Evolutionary conservation across 2,797 vertebrate species (phyloP).

Genomic region (Mionectes olivaceus): DNA sequence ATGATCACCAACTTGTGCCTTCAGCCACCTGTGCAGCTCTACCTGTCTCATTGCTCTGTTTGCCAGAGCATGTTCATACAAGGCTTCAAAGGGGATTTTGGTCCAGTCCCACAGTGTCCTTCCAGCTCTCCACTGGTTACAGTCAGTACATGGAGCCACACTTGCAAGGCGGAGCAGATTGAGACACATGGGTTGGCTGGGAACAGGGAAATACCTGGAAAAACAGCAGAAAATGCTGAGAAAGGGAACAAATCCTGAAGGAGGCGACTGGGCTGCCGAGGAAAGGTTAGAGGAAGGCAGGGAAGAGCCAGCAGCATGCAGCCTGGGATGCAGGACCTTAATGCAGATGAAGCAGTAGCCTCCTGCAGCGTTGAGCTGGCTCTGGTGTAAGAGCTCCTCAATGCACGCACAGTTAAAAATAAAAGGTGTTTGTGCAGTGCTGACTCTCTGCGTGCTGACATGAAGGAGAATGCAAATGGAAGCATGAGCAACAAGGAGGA

Average conservation of each 20-base stretch:
- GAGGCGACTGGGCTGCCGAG: neutral
- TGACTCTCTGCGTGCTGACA: neutral
- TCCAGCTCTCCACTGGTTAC: neutral
- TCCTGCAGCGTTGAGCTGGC: neutral
- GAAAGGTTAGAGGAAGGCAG: neutral
- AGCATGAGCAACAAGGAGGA: neutral
- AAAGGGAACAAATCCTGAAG: neutral
- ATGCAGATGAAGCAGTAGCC: neutral
- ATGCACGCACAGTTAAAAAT: neutral
- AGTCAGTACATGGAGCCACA: accelerated
- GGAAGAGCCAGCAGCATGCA: neutral
- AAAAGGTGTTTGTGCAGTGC: neutral
- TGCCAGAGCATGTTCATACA: neutral
- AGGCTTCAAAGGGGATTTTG: neutral
- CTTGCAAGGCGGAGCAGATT: neutral
- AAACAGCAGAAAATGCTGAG: neutral
- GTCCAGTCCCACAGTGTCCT: neutral
- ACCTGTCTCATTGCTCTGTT: neutral
- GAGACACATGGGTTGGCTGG: neutral
- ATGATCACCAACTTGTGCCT: neutral
- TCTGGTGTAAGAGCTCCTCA: neutral
- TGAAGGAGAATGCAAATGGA: conserved; percentile 27
- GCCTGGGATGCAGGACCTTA: neutral
- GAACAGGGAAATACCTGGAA: neutral
- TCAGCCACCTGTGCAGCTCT: neutral